Evolutionary conservation across 2,797 vertebrate species (phyloP), one percentile per base, ranked within the genome.

Genomic region (Eulemur albifrons): DNA sequence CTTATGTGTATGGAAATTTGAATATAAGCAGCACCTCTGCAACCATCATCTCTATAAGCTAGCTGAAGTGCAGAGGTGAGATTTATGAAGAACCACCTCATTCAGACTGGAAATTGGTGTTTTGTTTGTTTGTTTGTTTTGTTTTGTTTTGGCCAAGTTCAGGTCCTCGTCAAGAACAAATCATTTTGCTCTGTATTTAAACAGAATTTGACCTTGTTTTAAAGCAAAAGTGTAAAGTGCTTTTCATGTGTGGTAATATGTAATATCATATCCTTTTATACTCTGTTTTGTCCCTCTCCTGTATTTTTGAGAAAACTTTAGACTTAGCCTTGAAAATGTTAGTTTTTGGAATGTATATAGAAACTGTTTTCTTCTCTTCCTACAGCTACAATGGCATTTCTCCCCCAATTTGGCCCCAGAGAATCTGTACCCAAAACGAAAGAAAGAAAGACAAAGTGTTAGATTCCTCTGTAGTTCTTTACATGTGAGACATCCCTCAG

Each of bases 141-240:
- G 17, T 65, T n/a, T 65, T 76, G 48, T 77, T 35, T 84, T 81
- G 50, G 35, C 63, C 80, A 80, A 76, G 18, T 90, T 92, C 32
- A 73, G 70, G 59, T 79, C 65, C 92, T 97, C 8, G 21, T 80
- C 35, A 48, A 80, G 76, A 89, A 63, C 35, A 86, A 92, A 75
- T 83, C 17, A 14, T 43, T 89, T 77, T 83, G 52, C 30, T 21
- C 5, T 50, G 79, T 15, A 87, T 83, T 35, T 40, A 90, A 90
- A 89, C 27, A 83, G 75, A 94, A 80, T 95, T 92, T 91, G 59
- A 95, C 61, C 52, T 97, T 87, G 30, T 72, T 96, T 93, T 90
- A 79, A 95, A 90, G 80, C 48, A 89, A 9, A 95, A 81, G 80
- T 82, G 9, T 81, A 50, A 76, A 81, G 52, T 89, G n/a, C 30